Evolutionary conservation across 2,113 vertebrate genomes (phyloP), one percentile per base, ranked within the genome.

Genomic region (Thunnus maccoyii): DNA sequence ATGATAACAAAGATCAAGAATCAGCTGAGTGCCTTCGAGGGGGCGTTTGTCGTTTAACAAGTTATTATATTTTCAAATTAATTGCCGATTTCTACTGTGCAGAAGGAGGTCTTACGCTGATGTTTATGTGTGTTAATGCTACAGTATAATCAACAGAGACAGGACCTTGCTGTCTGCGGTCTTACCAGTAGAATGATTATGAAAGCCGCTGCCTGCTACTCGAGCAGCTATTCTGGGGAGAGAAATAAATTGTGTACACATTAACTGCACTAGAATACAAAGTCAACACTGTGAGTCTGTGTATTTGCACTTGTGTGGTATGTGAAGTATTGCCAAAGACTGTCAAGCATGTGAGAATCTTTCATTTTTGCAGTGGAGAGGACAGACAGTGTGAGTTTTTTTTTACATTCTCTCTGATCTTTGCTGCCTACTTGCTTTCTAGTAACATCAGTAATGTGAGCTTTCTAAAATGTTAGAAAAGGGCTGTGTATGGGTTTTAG

Each of bases 231-330:
- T 81, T 78, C 63, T 60, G 27, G 44, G 63, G 18, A 66, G 62
- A 73, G 57, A 88, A 85, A 82, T 79, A 82, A 46, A 83, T 73
- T 74, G 76, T 81, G 72, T 76, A 68, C 18, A 79, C 52, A 71
- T 71, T 82, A 85, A 79, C 76, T 48, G 6, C 61, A 72, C 69
- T 5, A 66, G 47, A 67, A 78, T 54, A 84, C 65, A 72, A 80
- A 86, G 76, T 84, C 46, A 80, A 80, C 73, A 68, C 51, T 46
- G 72, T 12, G 32, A 25, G 44, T 61, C 48, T 51, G 75, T 78
- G 56, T 68, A 68, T 83, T 79, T 85, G 60, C 58, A 25, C 67
- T 56, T 71, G 54, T 76, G 71, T 64, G 46, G 51, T 55, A 57
- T 66, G 18, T 72, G 57, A 82, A 76, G 65, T 65, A 46, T 74